These are phyloP conservation scores for Delia radicum DNA, from an alignment of 1,140 invertebrate genomes.

Conservation along the genomic window DNA sequence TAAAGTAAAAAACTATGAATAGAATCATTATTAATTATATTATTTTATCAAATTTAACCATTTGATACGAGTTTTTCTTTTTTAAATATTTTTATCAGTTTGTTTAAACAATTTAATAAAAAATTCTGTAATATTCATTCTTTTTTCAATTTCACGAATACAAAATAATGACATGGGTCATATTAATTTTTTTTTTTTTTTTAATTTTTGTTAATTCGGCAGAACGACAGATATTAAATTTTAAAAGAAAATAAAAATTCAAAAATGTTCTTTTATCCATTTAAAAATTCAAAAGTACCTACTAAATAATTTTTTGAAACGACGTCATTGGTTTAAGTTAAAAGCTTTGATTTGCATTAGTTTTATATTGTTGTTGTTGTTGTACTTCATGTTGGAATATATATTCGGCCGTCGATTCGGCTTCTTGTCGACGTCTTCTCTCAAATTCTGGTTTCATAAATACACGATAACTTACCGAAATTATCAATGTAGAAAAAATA, in stretches of 20 bases:
- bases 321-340: background rate
- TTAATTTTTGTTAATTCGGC: background rate
- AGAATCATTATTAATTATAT: background rate
- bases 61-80: background rate
- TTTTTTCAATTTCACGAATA: background rate
- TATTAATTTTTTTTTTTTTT: background rate
- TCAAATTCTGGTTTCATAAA: slow-evolving; percentile 40
- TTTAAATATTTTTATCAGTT: background rate
- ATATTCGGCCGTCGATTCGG: slow-evolving; percentile 48
- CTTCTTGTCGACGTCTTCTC: slow-evolving; percentile 39
- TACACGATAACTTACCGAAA: slow-evolving; percentile 41
- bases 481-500: slow-evolving; percentile 38
- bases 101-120: background rate
- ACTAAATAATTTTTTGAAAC: too few species aligned
- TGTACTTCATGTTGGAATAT: slow-evolving; percentile 46
- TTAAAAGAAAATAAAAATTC: background rate
- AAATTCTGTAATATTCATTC: background rate
- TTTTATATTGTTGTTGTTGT: too few species aligned
- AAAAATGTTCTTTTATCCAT: background rate
- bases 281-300: background rate
- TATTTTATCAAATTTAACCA: background rate
- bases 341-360: background rate
- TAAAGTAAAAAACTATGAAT: background rate
- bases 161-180: background rate
- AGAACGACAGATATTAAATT: background rate